Conservation (phyloP, 2,888 invertebrate species). For the Clusia tigrina region DNA sequence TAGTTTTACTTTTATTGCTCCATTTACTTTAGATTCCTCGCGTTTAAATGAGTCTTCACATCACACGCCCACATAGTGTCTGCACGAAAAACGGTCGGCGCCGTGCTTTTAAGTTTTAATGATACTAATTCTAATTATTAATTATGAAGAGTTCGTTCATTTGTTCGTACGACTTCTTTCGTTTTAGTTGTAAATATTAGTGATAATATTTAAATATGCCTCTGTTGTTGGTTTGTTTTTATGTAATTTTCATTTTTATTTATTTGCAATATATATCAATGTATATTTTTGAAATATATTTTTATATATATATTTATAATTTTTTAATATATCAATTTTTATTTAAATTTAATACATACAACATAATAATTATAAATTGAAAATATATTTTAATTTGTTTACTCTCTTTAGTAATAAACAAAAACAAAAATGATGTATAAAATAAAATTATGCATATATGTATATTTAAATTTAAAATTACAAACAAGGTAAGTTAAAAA, state of each 20-base stretch:
- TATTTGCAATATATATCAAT: constrained; percentile 27
- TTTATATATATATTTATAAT: constrained; percentile 46
- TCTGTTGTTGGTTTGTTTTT: background rate
- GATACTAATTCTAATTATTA: no score
- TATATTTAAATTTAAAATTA: constrained; percentile 18
- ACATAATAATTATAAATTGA: constrained; percentile 48
- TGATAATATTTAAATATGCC: constrained; percentile 12
- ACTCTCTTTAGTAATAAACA: constrained; percentile 29
- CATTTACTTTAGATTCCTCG: background rate
- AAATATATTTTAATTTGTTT: constrained; percentile 32
- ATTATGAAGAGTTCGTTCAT: no score
- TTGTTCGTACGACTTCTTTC: background rate
- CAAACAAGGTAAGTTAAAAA: constrained; percentile 16
- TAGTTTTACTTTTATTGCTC: background rate
- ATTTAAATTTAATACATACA: constrained; percentile 53
- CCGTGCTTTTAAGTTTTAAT: no score
- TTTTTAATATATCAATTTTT: background rate
- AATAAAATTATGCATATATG: constrained; percentile 17
- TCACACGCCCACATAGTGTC: no score
- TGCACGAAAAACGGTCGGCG: no score
- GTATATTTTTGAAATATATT: constrained; percentile 44
- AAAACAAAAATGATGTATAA: constrained; percentile 10
- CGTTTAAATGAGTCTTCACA: no score
- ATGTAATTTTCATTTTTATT: constrained; percentile 18
- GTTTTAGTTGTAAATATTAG: constrained; percentile 7